Evolutionary conservation across 2,797 vertebrate genomes (phyloP), one percentile per base, ranked within the genome.

Genomic region (Girardinus metallicus): DNA sequence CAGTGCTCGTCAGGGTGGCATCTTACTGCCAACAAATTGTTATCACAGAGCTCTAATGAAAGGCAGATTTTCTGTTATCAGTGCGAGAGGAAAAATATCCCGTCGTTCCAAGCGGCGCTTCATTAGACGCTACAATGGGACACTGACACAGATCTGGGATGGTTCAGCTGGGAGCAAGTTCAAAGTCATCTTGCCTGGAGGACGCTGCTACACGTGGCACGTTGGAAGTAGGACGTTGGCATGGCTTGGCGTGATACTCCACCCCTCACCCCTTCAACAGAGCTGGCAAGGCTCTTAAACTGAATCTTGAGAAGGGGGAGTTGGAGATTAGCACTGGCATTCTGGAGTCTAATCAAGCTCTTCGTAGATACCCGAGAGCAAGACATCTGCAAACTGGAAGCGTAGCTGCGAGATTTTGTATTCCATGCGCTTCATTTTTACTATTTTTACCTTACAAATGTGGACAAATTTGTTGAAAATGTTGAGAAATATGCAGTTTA

Each of bases 181-280:
- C 84, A 95, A 91, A 94, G 94, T 93, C 86, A 84, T 90, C 80
- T 84, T 31, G 91, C 89, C 86, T 85, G 57, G 86, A 95, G 91
- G 90, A 92, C 84, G 82, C 83, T 80, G 73, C 84, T 57, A 83
- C 84, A 88, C 78, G 75, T 87, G 89, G 85, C 91, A 88, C 86
- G 86, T 86, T 89, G 80, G 85, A 96, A 93, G 90, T 94, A 93
- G 94, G 94, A 83, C 94, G 93, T 64, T 91, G 90, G 90, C 89
- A 89, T 39, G 70, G 86, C 79, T 87, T 87, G 88, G 83, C 78
- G 23, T 26, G 82, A 73, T 43, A 79, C 26, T 8, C 51, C 34
- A 26, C 47, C 72, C 72, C 31, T 11, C 9, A n/a, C 78, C 80
- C 72, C 74, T 36, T 1, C 4, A 31, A n/a, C 41, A 64, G 78